A percentile compares a stretch with the other conserved stretches of the same genome.
Evolutionary conservation across 2,797 vertebrate species (phyloP).

Genomic region (Phylloscopus collybita): DNA sequence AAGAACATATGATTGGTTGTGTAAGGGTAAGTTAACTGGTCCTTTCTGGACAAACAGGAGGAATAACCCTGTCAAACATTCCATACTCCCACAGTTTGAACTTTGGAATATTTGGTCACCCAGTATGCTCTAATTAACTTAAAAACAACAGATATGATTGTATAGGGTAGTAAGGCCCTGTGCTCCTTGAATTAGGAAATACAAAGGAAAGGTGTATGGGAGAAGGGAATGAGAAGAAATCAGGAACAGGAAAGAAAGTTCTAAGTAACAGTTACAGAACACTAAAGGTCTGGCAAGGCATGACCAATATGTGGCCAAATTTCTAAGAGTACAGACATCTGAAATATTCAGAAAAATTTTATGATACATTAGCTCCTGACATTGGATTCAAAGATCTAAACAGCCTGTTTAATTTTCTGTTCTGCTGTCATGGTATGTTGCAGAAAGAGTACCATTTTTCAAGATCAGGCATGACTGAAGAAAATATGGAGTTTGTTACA

Average conservation of each 20-base stretch:
- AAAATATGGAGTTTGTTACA: neutral
- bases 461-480: neutral
- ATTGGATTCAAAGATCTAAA: neutral
- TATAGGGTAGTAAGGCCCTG: neutral
- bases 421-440: neutral
- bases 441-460: neutral
- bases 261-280: neutral
- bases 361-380: neutral
- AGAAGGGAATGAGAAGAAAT: neutral
- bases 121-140: neutral
- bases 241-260: neutral
- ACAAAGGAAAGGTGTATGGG: neutral
- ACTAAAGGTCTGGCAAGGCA: neutral
- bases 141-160: neutral
- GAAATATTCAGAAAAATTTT: neutral
- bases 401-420: neutral
- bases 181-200: neutral
- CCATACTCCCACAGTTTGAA: neutral
- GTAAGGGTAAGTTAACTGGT: neutral
- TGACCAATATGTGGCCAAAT: neutral
- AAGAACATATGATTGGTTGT: neutral
- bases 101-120: neutral
- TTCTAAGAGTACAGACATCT: neutral
- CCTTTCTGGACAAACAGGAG: neutral
- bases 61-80: neutral